These are phyloP conservation scores for Clistopyga incitator DNA, from an alignment of 2,888 invertebrate species.

Conservation along the genomic window DNA sequence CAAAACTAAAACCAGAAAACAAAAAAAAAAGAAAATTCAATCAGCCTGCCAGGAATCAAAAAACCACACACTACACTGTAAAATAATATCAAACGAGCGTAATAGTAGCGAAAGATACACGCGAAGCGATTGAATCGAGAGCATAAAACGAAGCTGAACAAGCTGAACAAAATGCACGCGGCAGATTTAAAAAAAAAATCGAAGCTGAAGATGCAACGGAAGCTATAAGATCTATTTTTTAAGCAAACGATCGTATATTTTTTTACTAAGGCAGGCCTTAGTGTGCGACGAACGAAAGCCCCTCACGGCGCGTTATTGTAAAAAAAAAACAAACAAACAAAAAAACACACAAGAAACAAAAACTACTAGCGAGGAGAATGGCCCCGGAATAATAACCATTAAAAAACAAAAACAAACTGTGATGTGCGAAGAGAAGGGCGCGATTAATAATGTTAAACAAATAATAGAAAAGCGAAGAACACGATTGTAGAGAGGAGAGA, in stretches of 20 bases:
- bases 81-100: slow-evolving; percentile 66
- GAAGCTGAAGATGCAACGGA: slow-evolving; percentile 41
- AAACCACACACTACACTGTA: slow-evolving; percentile 61
- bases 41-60: slow-evolving; percentile 79
- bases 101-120: slow-evolving; percentile 43
- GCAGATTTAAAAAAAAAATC: slow-evolving; percentile 8
- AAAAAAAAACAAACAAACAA: not conserved
- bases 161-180: slow-evolving; percentile 23
- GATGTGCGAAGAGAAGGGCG: slow-evolving; percentile 53
- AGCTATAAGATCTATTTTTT: slow-evolving; percentile 84
- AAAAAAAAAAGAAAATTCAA: slow-evolving; percentile 67
- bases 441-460: slow-evolving; percentile 39
- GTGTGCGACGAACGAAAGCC: slow-evolving; percentile 72
- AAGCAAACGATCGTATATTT: slow-evolving; percentile 83
- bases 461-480: slow-evolving; percentile 33
- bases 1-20: slow-evolving; percentile 23
- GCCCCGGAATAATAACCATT: slow-evolving; percentile 67
- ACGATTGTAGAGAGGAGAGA: slow-evolving; percentile 48
- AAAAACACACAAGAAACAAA: too few species aligned
- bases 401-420: slow-evolving; percentile 62
- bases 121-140: slow-evolving; percentile 12
- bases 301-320: slow-evolving; percentile 59
- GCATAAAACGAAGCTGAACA: slow-evolving; percentile 3
- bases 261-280: slow-evolving; percentile 84
- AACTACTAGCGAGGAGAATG: slow-evolving; percentile 51